A percentile compares a stretch with the other conserved stretches of the same genome.
Evolutionary conservation across 2,888 invertebrate species (phyloP).

Genomic region (Gasteruption jaculator): DNA sequence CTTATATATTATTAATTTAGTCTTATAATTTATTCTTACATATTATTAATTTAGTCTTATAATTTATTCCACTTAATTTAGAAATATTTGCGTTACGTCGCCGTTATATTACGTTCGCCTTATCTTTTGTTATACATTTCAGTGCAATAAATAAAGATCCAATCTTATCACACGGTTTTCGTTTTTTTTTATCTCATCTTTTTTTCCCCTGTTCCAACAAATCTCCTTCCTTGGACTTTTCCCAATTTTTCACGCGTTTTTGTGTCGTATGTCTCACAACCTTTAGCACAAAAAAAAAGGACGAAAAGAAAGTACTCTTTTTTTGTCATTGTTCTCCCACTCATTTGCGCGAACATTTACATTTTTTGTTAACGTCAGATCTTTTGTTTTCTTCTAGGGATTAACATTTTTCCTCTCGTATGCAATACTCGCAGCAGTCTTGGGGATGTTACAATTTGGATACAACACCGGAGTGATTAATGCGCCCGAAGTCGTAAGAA

Average conservation of each 20-base stretch:
- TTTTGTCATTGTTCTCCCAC: constrained; percentile 2
- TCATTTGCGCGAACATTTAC: neutral
- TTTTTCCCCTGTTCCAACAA: constrained; percentile 1
- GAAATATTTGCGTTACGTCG: no score
- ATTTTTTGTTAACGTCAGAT: constrained; percentile 5
- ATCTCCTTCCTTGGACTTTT: no score
- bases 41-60: no score
- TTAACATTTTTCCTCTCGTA: constrained; percentile 91
- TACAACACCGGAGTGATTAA: constrained; percentile 97
- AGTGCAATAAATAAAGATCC: no score
- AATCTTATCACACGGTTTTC: constrained; percentile 20
- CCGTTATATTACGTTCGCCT: no score
- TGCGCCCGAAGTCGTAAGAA: constrained; percentile 82
- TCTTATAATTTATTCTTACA: no score
- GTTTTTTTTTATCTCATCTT: constrained; percentile 21
- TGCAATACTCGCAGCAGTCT: constrained; percentile 89
- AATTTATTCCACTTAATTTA: no score
- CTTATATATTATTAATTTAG: no score
- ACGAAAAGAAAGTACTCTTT: neutral
- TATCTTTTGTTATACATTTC: no score
- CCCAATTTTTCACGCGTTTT: no score
- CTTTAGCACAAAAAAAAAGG: no score
- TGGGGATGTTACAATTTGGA: constrained; percentile 94
- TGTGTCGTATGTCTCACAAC: no score
- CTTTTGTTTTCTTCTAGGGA: constrained; percentile 63